Evolutionary conservation across 2,797 vertebrate species (phyloP), one percentile per base, ranked within the genome.

Genomic region (Poeciliopsis turneri): DNA sequence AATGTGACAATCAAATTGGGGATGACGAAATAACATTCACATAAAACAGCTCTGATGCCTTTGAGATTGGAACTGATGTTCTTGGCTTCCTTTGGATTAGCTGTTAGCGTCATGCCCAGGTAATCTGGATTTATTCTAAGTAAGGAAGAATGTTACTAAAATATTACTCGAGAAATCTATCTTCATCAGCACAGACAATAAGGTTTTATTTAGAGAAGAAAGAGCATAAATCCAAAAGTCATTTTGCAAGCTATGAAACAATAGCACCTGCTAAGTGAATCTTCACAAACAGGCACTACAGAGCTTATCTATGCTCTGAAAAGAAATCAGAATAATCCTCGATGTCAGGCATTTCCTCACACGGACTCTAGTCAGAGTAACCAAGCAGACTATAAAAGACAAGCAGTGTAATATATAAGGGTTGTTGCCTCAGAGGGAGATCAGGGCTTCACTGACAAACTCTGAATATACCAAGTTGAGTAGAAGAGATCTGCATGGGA

Each of bases 331-430:
- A 78, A 41, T 68, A 76, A 78, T 77, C 41, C 75, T 13, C 39
- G 5, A 23, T 0, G 57, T 25, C 33, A 66, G 76, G 39, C 64
- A 64, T 59, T 76, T 72, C 9, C 76, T 79, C 74, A 78, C 46
- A 3, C 79, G 80, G 46, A 18, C 43, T 13, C 66, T 47, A 64
- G 81, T 90, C 53, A 84, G 69, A 74, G 68, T 6, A 57, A 78
- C 76, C 72, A 78, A 85, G 76, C 71, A 69, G 41, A 47, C 70
- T 83, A 84, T 72, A 51, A 39, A 45, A 49, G 73, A 53, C 68
- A 41, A 16, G 66, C 71, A 51, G n/a, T 45, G n/a, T 71, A 25
- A 77, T 59, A 76, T 76, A 90, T 91, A 61, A 92, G 86, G 89
- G 90, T 92, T 91, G 90, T 28, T 78, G 72, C 87, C 75, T 11